Base-by-base conservation (phyloP, 2,888 invertebrate genomes). In the Lasioglossum calceatum region DNA sequence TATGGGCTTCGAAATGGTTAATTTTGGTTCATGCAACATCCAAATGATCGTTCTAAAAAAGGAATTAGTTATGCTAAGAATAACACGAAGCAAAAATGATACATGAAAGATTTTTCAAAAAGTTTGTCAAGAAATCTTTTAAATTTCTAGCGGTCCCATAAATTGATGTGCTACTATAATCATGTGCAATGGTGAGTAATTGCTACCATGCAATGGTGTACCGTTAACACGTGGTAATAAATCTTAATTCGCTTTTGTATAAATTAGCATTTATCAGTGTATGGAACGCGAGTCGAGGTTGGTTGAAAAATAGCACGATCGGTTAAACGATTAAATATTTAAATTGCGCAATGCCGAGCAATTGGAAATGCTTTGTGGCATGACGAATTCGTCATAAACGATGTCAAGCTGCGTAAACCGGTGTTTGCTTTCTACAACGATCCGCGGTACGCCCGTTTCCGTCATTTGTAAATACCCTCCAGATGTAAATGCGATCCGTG, bases 391-490 rank as follows among this genome's bases (percentile, higher is more conserved):
- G 39, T 42, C 64, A 70, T 76, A 64, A 58, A 44, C 67, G 36
- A 23, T 70, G 36, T 61, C 58, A 32, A 19, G n/a, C 39, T 12
- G 47, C 42, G 54, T 61, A 36, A 32, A 72, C 32, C 54, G 81
- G 54, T 77, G 39, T 81, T 81, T 77, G 58, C 77, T 72, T 42
- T 50, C 12, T 27, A 16, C 32, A 39, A 12, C 42, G 42, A 71
- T 71, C n/a, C 23, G 70, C 42, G 42, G n/a, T 42, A 10, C 42
- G 42, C 32, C 58, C 58, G 32, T 44, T 72, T 36, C 58, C 58
- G 58, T 27, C 23, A 58, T 39, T 61, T 23, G 72, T 42, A 79
- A 79, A 72, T 79, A 79, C 54, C 72, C 42, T 19, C 42, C 79
- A 42, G 58, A 50, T 72, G 32, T 61, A 79, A 79, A 58, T 72